Conservation (phyloP, 2,888 invertebrate species). For the Merodon equestris region DNA sequence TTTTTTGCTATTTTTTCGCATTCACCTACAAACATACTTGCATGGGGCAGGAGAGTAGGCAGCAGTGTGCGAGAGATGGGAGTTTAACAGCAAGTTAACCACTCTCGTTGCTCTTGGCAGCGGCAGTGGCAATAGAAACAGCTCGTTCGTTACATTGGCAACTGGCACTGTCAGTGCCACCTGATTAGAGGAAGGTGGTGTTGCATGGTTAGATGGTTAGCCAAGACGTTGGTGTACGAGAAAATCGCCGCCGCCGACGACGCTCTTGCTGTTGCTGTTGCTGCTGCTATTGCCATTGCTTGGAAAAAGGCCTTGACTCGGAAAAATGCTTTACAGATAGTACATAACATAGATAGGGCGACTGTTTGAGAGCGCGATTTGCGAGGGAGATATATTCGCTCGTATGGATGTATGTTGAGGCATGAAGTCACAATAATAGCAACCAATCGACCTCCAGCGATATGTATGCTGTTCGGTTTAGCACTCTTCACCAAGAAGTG, state of each 20-base stretch:
- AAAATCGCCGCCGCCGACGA: conserved; percentile 24
- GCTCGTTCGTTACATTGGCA: conserved; percentile 54
- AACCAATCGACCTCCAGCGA: not conserved
- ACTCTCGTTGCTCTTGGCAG: conserved; percentile 49
- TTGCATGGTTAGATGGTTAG: conserved; percentile 23
- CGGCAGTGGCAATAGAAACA: conserved; percentile 56
- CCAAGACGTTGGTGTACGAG: conserved; percentile 42
- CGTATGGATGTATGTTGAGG: not conserved
- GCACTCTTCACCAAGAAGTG: no score
- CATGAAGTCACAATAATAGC: not conserved
- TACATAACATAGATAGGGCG: not conserved
- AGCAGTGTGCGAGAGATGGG: not conserved
- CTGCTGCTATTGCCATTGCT: not conserved
- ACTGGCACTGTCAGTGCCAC: conserved; percentile 57
- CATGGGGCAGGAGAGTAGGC: no score
- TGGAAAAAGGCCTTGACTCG: conserved; percentile 48
- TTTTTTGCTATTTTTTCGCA: not conserved
- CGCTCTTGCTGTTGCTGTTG: conserved; percentile 14
- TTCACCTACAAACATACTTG: conserved; percentile 41
- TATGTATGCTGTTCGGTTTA: no score
- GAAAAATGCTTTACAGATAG: conserved; percentile 22
- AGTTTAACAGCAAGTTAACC: conserved; percentile 37
- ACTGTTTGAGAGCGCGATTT: not conserved
- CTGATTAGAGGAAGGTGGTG: conserved; percentile 56
- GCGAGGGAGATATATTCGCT: not conserved